Evolutionary conservation across 92 coral and sea anemone species (phyloP).

Genomic region (Virgularia gustaviana): DNA sequence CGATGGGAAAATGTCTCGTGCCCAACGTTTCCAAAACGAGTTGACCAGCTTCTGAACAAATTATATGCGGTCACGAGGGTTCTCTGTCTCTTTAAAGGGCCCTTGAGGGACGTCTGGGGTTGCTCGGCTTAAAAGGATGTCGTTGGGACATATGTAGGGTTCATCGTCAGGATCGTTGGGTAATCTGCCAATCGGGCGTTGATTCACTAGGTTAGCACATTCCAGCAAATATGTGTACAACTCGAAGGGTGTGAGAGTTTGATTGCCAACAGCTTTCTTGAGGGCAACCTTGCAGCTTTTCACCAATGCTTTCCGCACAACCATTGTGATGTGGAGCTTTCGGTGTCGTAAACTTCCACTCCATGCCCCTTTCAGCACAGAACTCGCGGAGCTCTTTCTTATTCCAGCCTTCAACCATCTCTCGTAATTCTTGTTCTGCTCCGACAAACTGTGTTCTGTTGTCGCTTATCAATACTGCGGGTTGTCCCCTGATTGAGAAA

Average conservation of each 20-base stretch:
- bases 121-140: slow-evolving; percentile 49
- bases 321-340: slow-evolving; percentile 56
- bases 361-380: slow-evolving; percentile 50
- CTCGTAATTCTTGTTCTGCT: slow-evolving; percentile 49
- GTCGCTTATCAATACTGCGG: slow-evolving; percentile 49
- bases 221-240: slow-evolving; percentile 47
- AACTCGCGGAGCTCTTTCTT: slow-evolving; percentile 38
- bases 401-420: slow-evolving; percentile 42
- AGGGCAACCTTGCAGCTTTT: slow-evolving; percentile 48
- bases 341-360: slow-evolving; percentile 58
- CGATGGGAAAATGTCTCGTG: slow-evolving; percentile 50
- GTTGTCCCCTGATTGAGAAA: slow-evolving; percentile 50
- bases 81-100: slow-evolving; percentile 45
- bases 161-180: slow-evolving; percentile 65
- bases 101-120: slow-evolving; percentile 50
- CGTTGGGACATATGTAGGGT: slow-evolving; percentile 59
- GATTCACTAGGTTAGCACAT: slow-evolving; percentile 36
- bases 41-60: slow-evolving; percentile 51
- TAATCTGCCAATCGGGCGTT: slow-evolving; percentile 60
- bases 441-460: slow-evolving; percentile 62
- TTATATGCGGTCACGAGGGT: slow-evolving; percentile 39
- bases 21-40: slow-evolving; percentile 60
- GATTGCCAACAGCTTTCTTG: slow-evolving; percentile 52
- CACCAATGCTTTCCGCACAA: slow-evolving; percentile 45
- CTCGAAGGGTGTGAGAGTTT: slow-evolving; percentile 39